A percentile compares a stretch with the other conserved stretches of the same genome.
Conservation (phyloP, 92 coral and sea anemone genomes). For the Metridium senile region DNA sequence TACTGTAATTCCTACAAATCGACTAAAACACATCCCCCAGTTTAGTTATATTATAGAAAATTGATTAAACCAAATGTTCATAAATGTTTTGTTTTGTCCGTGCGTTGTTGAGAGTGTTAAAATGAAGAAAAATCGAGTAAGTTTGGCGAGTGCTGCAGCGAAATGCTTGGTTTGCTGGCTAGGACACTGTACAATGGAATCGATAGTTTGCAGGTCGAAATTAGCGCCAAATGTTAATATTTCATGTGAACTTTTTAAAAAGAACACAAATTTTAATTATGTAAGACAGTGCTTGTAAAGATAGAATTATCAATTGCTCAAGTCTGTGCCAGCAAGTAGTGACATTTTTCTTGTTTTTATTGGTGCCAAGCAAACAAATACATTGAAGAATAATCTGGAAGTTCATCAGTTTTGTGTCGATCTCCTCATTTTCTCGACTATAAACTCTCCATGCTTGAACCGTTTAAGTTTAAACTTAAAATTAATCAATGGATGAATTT, state of each 20-base stretch:
- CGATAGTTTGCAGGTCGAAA: slow-evolving; percentile 40
- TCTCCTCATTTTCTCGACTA: not conserved
- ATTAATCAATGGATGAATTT: slow-evolving; percentile 25
- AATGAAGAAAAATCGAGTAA: not conserved
- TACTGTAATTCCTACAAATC: not conserved
- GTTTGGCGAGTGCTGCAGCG: not conserved
- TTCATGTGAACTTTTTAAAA: slow-evolving; percentile 86
- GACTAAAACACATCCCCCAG: not conserved
- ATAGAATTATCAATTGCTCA: slow-evolving; percentile 37
- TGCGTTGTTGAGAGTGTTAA: not conserved
- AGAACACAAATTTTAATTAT: slow-evolving; percentile 90
- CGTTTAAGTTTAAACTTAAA: slow-evolving; percentile 23
- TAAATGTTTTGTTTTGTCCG: not conserved
- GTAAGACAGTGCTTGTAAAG: slow-evolving; percentile 68
- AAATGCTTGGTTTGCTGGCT: not conserved
- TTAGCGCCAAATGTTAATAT: slow-evolving; percentile 86
- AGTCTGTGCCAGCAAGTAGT: slow-evolving; percentile 27
- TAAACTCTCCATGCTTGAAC: slow-evolving; percentile 4
- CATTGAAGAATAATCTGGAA: not conserved
- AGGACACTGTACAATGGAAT: slow-evolving; percentile 28
- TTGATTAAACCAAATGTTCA: not conserved
- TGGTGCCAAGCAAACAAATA: not conserved
- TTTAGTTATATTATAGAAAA: not conserved
- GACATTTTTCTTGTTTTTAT: slow-evolving; percentile 19
- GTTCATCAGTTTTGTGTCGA: not conserved